A percentile compares a stretch with the other conserved stretches of the same genome.
These are phyloP conservation scores for Tetranychus urticae DNA, from an alignment of 1,140 invertebrate genomes.

Conservation along the genomic window DNA sequence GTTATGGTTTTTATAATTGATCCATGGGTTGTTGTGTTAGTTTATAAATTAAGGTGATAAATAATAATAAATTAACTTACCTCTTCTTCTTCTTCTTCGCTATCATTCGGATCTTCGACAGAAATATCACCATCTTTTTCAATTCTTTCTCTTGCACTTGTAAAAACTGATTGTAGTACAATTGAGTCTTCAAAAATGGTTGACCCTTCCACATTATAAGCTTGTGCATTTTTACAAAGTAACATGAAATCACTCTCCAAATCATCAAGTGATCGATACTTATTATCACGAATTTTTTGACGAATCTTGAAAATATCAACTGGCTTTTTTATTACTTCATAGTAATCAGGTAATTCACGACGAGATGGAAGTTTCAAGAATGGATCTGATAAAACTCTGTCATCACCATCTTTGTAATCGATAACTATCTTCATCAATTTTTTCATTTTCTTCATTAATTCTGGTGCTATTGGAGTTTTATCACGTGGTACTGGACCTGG, in stretches of 20 bases:
- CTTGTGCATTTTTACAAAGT: slow-evolving; percentile 82
- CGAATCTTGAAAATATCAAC: slow-evolving; percentile 79
- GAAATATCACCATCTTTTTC: slow-evolving; percentile 20
- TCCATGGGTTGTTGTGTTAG: no score
- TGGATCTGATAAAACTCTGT: slow-evolving; percentile 61
- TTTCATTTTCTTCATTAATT: slow-evolving; percentile 37
- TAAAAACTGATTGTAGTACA: slow-evolving; percentile 56
- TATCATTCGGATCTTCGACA: not conserved
- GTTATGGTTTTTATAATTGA: no score
- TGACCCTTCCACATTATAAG: slow-evolving; percentile 85
- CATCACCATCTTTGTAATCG: slow-evolving; percentile 44
- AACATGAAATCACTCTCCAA: slow-evolving; percentile 78
- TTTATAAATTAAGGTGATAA: no score
- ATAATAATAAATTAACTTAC: slow-evolving; percentile 1
- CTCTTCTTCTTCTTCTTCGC: slow-evolving; percentile 6
- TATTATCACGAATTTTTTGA: slow-evolving; percentile 8
- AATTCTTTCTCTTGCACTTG: slow-evolving; percentile 40
- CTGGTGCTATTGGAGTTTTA: slow-evolving; percentile 18
- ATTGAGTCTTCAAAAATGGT: slow-evolving; percentile 88
- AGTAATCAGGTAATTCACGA: slow-evolving; percentile 82
- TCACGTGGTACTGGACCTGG: slow-evolving; percentile 24
- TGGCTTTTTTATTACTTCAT: slow-evolving; percentile 89
- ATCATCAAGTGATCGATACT: slow-evolving; percentile 51
- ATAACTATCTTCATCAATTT: slow-evolving; percentile 56
- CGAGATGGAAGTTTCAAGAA: slow-evolving; percentile 83